Base-by-base conservation (phyloP, 1,140 invertebrate genomes). In the Orchestia grillus region DNA sequence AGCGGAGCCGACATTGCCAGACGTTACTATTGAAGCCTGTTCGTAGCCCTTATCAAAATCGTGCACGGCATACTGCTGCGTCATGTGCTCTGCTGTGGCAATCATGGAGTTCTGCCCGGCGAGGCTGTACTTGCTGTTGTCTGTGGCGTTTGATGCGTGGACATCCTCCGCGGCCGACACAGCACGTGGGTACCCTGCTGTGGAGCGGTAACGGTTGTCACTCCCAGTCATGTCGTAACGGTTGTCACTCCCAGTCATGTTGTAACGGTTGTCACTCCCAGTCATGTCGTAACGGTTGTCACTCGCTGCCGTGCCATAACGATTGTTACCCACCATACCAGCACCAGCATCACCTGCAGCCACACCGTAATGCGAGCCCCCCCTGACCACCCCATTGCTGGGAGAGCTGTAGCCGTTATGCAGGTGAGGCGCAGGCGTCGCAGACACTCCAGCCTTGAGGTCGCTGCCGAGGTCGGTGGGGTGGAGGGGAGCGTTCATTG, bases 31-130 rank as follows among this genome's bases (percentile, higher is more conserved):
- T 19, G 28, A 15, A 36, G 1, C 36, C 62, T 77, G 62, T 36
- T 77, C 62, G 28, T 77, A 77, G 11, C 15, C 62, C 62, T 77
- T 77, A 77, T 77, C 92, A 44, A 94, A 94, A 44, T 94, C 92
- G 23, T 45, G 92, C 43, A 94, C 44, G 44, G 92, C 92, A 40
- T 44, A n/a, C 40, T 94, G 92, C 92, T 94, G 92, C 44, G 92
- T 45, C 41, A 94, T 40, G 92, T 45, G 92, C 44, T 94, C 92
- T 0, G 92, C 92, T 11, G 43, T 94, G 8, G 92, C 44, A 16
- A 47, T 94, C 43, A 94, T 45, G 3, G 92, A 94, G 44, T 23
- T 47, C 41, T 94, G 43, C 44, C 92, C 44, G 19, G 47, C 40
- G 6, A 45, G 44, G 15, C 28, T 44, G 44, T 44, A 45, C 44